Percentiles rank a stretch among this genome's conserved stretches.
Conservation (phyloP, 2,113 vertebrate species). For the human region GRCh38 chr4:136259501-136260000, state of each 20-base stretch:
- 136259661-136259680: conserved; percentile 49
- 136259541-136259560: background rate
- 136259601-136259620: conserved; percentile 34
- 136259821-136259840: conserved; percentile 36
- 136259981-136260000: background rate
- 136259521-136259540: background rate
- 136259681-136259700: background rate
- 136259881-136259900: background rate
- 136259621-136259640: conserved; percentile 23
- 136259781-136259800: conserved; percentile 26
- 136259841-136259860: conserved; percentile 25
- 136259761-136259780: background rate
- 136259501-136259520: background rate
- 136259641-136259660: conserved; percentile 40
- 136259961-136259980: background rate
- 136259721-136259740: conserved; percentile 45
- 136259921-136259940: conserved; percentile 13
- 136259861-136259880: background rate
- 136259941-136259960: conserved; percentile 3
- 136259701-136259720: conserved; percentile 49
- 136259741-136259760: background rate
- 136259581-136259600: background rate
- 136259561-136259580: background rate
- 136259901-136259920: background rate
- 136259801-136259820: conserved; percentile 35